Evolutionary conservation across 1,140 invertebrate species (phyloP), one percentile per base, ranked within the genome.

Genomic region (Anoplophora glabripennis): DNA sequence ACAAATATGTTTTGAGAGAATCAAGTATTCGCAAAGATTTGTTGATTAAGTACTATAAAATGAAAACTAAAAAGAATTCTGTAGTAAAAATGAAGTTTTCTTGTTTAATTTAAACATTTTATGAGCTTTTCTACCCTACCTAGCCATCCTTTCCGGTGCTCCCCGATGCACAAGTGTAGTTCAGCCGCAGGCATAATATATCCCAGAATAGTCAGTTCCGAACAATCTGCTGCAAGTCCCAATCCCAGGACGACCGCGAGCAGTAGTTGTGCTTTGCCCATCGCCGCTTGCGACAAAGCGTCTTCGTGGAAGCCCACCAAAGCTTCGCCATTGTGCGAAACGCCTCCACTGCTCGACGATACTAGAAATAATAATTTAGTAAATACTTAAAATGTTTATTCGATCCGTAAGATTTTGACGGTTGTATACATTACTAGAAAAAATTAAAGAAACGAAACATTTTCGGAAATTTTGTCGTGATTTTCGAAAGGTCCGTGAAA

Each of bases 151-250:
- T 91, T 92, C 70, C 89, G 84, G 10, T 80, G 77, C 9, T 86
- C 84, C 53, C 84, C 79, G 58, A 92, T 86, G 55, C 88, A 86
- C 1, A 92, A 77, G 60, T 92, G 89, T 49, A 90, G 84, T 63
- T 89, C 86, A 8, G 89, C 89, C 1, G 86, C 85, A 7, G 90
- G 90, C 49, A 92, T 73, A 60, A 92, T 84, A 66, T 89, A 92
- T 1, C 87, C 83, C 55, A 89, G 80, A 8, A 89, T 86, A 7
- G 86, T 83, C 40, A 91, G 78, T 73, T 92, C 89, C 8, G 89
- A 81, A 3, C 88, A 84, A 61, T 89, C 88, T 7, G 89, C 88
- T 1, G 86, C 86, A 35, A 91, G 77, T 8, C 87, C 88, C 49
- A 91, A 76, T 0, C 88, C 87, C 33, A 84, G 80, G 1, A 86